phyloP scores from a whole-genome alignment of 2,888 invertebrate genomes.

The Nymphalis polychloros region DNA sequence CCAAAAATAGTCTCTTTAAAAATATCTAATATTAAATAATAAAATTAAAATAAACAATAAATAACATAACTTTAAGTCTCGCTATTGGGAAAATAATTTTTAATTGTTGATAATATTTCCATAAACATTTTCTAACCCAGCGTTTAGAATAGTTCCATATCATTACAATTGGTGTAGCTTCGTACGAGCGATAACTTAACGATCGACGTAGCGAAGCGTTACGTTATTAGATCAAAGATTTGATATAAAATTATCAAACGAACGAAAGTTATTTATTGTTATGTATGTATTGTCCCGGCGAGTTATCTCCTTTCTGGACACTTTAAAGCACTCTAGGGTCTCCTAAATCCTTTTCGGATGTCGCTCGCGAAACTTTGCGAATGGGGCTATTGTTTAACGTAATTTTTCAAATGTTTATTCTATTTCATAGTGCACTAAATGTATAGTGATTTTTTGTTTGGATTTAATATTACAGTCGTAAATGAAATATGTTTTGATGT shows the following conservation, averaged over 20 bases:
- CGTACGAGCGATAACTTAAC: too few relatives aligned
- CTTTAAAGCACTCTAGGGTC: conserved; percentile 30
- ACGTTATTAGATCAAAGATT: not conserved
- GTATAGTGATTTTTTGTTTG: conserved; percentile 16
- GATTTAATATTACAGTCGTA: not conserved
- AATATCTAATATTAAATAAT: too few relatives aligned
- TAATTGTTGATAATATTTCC: too few relatives aligned
- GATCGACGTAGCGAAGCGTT: not conserved
- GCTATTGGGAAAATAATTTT: too few relatives aligned
- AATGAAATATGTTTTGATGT: too few relatives aligned
- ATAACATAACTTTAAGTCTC: too few relatives aligned
- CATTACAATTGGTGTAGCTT: too few relatives aligned
- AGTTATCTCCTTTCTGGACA: conserved; percentile 27
- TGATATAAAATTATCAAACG: not conserved
- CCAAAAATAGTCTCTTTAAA: too few relatives aligned
- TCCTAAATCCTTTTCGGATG: conserved; percentile 32
- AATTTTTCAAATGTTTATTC: conserved; percentile 24
- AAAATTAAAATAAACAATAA: too few relatives aligned
- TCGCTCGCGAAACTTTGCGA: conserved; percentile 21
- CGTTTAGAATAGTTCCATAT: too few relatives aligned
- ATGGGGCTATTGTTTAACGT: conserved; percentile 29
- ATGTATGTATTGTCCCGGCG: conserved; percentile 11
- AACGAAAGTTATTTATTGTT: conserved; percentile 14
- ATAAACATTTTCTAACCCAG: too few relatives aligned
- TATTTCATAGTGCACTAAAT: conserved; percentile 12